Percentiles rank a stretch among this genome's conserved stretches.
Evolutionary conservation across 53 echinoderm and acorn worm genomes (phyloP).

Genomic region (Temnopleurus reevesii): DNA sequence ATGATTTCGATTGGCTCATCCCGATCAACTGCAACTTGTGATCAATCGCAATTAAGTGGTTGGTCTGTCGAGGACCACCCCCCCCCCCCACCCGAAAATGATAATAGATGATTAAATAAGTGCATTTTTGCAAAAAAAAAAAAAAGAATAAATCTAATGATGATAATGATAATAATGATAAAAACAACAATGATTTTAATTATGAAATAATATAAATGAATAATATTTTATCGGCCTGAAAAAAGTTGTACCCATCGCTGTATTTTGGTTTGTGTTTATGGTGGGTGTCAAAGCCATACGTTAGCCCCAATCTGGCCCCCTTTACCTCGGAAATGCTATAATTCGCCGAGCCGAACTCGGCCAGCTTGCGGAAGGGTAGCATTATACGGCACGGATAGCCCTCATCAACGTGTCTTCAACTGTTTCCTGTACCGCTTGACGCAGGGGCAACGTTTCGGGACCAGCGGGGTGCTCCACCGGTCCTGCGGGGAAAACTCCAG

Average conservation of each 20-base stretch:
- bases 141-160: too few species aligned
- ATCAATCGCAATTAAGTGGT: too few species aligned
- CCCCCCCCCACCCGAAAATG: too few species aligned
- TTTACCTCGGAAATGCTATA: slow-evolving; percentile 27
- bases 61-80: too few species aligned
- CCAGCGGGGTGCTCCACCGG: not conserved
- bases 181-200: too few species aligned
- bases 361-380: slow-evolving; percentile 35
- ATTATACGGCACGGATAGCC: slow-evolving; percentile 45
- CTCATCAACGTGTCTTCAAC: slow-evolving; percentile 45
- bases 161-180: too few species aligned
- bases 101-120: too few species aligned
- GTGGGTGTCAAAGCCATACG: slow-evolving; percentile 19
- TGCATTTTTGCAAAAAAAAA: not conserved
- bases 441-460: not conserved
- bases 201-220: too few species aligned
- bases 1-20: too few species aligned
- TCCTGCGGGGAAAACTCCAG: not conserved
- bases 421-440: slow-evolving; percentile 39
- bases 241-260: not conserved
- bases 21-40: too few species aligned
- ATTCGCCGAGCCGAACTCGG: slow-evolving; percentile 33
- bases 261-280: not conserved
- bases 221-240: too few species aligned
- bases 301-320: slow-evolving; percentile 2